These are phyloP conservation scores for Xiphophorus birchmanni DNA, from an alignment of 2,797 vertebrate genomes.

Conservation along the genomic window DNA sequence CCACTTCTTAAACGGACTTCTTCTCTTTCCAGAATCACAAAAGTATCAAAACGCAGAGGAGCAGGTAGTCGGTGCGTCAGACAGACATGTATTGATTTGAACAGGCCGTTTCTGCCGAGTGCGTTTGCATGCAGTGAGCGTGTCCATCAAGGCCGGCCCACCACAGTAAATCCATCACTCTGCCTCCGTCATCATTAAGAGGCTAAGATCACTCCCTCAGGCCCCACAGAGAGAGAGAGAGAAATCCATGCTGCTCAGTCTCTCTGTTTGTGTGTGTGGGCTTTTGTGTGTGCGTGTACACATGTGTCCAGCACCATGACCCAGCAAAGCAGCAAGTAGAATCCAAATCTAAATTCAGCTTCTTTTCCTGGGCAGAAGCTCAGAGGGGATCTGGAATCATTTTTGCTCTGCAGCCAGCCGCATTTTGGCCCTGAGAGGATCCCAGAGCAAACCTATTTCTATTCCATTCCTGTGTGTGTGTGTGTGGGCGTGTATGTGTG, in stretches of 20 bases:
- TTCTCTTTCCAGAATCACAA: background rate
- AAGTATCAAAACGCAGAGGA: background rate
- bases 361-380: constrained; percentile 33
- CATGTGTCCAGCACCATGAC: constrained; percentile 13
- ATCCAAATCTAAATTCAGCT: constrained; percentile 26
- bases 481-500: constrained; percentile 15
- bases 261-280: constrained; percentile 7
- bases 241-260: constrained; percentile 26
- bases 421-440: constrained; percentile 47
- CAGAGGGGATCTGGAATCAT: constrained; percentile 48
- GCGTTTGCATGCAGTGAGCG: constrained; percentile 19
- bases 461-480: constrained; percentile 12
- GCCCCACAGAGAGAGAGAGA: constrained; percentile 31
- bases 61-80: background rate
- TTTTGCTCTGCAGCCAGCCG: constrained; percentile 39
- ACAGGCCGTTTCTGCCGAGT: constrained; percentile 16
- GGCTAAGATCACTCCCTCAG: constrained; percentile 35
- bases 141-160: constrained; percentile 10
- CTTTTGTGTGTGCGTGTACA: background rate
- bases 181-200: constrained; percentile 38
- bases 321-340: constrained; percentile 17
- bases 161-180: constrained; percentile 44
- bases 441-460: constrained; percentile 37
- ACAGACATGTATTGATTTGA: constrained; percentile 33
- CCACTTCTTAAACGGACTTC: background rate